Base-by-base conservation (phyloP, 2,888 invertebrate species). In the Hirudinaria manillensis region DNA sequence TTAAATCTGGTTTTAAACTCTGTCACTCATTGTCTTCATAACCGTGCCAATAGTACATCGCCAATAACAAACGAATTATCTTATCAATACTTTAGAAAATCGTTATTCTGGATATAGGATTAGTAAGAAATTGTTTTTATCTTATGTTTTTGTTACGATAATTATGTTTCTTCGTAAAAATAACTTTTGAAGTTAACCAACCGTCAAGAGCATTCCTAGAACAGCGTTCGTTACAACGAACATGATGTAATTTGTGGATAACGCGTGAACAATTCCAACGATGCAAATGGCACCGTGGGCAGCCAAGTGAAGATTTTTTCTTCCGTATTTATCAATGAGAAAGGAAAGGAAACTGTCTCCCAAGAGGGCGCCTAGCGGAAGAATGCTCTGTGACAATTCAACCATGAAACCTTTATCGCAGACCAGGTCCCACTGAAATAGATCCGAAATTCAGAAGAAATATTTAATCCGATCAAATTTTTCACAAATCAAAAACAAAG, bases 351-450 rank as follows among this genome's bases (percentile, higher is more conserved):
- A 16, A 36, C 72, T n/a, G 21, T 75, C 75, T 3, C 70, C 74
- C 0, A 70, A 10, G 7, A 78, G 70, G 27, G 53, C 45, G 3
- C 76, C 75, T 21, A 71, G 7, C 45, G 75, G 76, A 55, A 67
- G 72, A 51, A 78, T 32, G 65, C 55, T 72, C 70, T 78, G 78
- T 2, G 78, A 78, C 68, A 78, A 21, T 61, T 78, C 78, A 7
- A 72, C 66, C 51, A 78, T 61, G 70, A 76, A 78, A 36, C 78
- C 77, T 29, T 55, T 29, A 2, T 76, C 65, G 36, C 78, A 78
- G 10, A 78, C 76, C 2, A 78, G 68, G 70, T 78, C 74, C 76
- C 78, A 78, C 78, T 78, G 68, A 21, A 27, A 45, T 16, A 61
- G 13, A 45, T 16, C 1, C 6, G 24, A 7, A 56, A 13, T 29